Conservation (phyloP, 2,797 vertebrate genomes). For the Decapterus maruadsi region DNA sequence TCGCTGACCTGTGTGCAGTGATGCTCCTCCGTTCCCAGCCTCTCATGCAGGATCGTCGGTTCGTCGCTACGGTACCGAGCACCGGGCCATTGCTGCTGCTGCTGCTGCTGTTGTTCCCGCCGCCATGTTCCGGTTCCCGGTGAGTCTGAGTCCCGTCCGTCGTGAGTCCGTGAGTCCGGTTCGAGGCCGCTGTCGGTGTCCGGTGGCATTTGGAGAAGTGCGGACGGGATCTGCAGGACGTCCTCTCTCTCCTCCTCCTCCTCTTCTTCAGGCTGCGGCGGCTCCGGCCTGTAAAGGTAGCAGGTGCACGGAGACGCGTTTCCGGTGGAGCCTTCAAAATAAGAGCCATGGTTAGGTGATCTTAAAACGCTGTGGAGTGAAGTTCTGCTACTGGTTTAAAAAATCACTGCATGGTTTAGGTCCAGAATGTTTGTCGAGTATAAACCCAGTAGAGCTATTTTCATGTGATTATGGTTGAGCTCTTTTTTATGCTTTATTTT, state of each 20-base stretch:
- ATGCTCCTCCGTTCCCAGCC: slow-evolving; percentile 45
- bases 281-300: neutral
- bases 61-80: slow-evolving; percentile 18
- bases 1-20: slow-evolving; percentile 49
- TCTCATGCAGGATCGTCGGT: no score
- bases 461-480: no score
- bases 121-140: slow-evolving; percentile 50
- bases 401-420: no score
- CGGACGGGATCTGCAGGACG: neutral
- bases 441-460: no score
- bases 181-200: slow-evolving; percentile 39
- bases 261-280: slow-evolving; percentile 19
- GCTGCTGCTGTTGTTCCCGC: neutral
- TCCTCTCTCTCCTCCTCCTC: neutral
- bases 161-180: slow-evolving; percentile 31
- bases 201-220: slow-evolving; percentile 43
- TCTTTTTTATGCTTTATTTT: no score
- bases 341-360: neutral
- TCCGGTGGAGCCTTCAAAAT: slow-evolving; percentile 33
- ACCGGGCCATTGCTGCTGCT: neutral
- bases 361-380: no score
- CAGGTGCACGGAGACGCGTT: rapidly evolving
- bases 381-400: no score
- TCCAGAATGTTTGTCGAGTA: no score
- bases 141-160: neutral